Base-by-base conservation (phyloP, 2,888 invertebrate genomes). In the Pegoplata infirma region DNA sequence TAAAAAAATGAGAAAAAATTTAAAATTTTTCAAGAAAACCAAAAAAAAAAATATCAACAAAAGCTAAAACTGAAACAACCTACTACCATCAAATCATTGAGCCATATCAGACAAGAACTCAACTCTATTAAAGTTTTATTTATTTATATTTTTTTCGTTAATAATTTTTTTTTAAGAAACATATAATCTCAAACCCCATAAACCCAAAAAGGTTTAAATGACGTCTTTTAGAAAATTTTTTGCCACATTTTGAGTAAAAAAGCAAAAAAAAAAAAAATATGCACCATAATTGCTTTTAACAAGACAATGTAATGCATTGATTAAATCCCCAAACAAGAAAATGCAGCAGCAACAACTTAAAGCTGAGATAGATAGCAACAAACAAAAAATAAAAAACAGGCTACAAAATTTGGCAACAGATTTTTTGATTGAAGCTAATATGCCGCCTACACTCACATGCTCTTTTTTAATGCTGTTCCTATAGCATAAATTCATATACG, bases 351-450 rank as follows among this genome's bases (percentile, higher is more conserved):
- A 46, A n/a, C 46, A 61, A 16, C 17, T 23, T 61, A n/a, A n/a
- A 23, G 23, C 51, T n/a, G n/a, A 53, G 21, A 51, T 40, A 51
- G 23, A 21, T 49, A 73, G 32, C 68, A 56, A n/a, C 21, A 19
- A 19, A 64, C 16, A 61, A 16, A 56, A 19, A 6, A n/a, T n/a
- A n/a, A 40, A 36, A 51, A 64, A 64, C 16, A 47, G 53, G 17
- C 64, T 55, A 2, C 49, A 74, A 79, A 79, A 79, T 79, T 79
- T 79, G 79, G 79, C 79, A 79, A 79, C 67, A 80, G 69, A 74
- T 77, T 80, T 81, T 81, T 72, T 80, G 81, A 80, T 81, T 82
- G 81, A 81, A 82, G 80, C 81, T 81, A 82, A 81, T 81, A 78
- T 80, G 80, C 76, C 81, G 81, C 82, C 81, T 76, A 81, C 80